These are phyloP conservation scores for Pollenia labialis DNA, from an alignment of 2,888 invertebrate genomes.

Conservation along the genomic window DNA sequence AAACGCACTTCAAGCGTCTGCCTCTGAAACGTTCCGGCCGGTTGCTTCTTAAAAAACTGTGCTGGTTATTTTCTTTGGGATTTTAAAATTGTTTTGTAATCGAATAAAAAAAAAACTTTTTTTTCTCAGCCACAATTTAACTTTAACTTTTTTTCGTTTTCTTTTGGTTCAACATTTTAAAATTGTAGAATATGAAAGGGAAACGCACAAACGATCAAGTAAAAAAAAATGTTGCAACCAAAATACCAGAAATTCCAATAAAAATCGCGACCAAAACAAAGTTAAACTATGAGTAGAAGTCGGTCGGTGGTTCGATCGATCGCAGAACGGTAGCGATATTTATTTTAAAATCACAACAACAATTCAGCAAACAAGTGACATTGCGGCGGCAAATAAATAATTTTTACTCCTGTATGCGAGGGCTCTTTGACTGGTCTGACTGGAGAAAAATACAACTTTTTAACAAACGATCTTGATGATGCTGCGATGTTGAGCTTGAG, in stretches of 20 bases:
- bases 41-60: slow-evolving; percentile 23
- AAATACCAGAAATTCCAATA: slow-evolving; percentile 74
- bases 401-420: slow-evolving; percentile 13
- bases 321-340: slow-evolving; percentile 31
- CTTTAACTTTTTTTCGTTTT: slow-evolving; percentile 28
- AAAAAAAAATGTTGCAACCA: slow-evolving; percentile 67
- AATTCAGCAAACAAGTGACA: slow-evolving; percentile 45
- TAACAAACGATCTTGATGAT: slow-evolving; percentile 23
- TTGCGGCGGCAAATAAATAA: slow-evolving; percentile 56
- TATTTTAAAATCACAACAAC: slow-evolving; percentile 49
- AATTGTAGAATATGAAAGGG: slow-evolving; percentile 71
- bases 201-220: slow-evolving; percentile 40
- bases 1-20: slow-evolving; percentile 75
- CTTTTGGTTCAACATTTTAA: slow-evolving; percentile 62
- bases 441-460: neutral
- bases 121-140: slow-evolving; percentile 60
- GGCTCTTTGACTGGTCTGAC: neutral
- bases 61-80: slow-evolving; percentile 50
- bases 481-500: slow-evolving; percentile 29
- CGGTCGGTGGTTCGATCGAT: slow-evolving; percentile 12
- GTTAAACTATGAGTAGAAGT: slow-evolving; percentile 52
- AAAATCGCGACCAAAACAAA: slow-evolving; percentile 73
- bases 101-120: slow-evolving; percentile 59
- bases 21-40: slow-evolving; percentile 36
- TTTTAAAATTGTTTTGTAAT: slow-evolving; percentile 71